phyloP scores from a whole-genome alignment of 2,797 vertebrate species.

The Microctenopoma stevenorrisi region DNA sequence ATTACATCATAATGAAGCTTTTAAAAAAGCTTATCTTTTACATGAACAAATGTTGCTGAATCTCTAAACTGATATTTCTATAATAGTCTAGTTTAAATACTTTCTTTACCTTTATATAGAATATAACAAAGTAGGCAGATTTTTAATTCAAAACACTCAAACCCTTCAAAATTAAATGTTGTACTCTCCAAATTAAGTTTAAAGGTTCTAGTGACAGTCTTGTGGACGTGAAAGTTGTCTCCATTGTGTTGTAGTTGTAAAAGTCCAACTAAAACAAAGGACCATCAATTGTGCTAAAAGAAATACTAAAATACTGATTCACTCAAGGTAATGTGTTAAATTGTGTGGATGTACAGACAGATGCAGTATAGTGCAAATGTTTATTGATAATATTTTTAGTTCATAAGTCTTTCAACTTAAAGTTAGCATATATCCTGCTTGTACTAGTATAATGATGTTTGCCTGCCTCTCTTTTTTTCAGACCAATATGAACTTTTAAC shows the following conservation, averaged over 20 bases:
- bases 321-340: slow-evolving; percentile 15
- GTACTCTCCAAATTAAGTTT: slow-evolving; percentile 11
- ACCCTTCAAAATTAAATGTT: slow-evolving; percentile 1
- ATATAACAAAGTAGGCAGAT: slow-evolving; percentile 2
- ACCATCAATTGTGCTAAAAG: slow-evolving; percentile 10
- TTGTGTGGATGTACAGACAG: slow-evolving; percentile 9
- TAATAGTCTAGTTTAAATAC: neutral
- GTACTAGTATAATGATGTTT: neutral
- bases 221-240: slow-evolving; percentile 1
- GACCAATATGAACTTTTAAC: slow-evolving; percentile 6
- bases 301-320: slow-evolving; percentile 21
- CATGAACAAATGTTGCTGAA: neutral
- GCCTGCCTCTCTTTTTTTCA: slow-evolving; percentile 7
- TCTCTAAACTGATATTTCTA: neutral
- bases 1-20: slow-evolving; percentile 46
- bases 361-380: neutral
- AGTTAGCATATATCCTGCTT: neutral
- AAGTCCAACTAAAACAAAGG: slow-evolving; percentile 1
- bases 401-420: too few relatives aligned
- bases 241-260: neutral
- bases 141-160: slow-evolving; percentile 41
- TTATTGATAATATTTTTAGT: neutral
- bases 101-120: too few relatives aligned
- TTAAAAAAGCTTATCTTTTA: slow-evolving; percentile 27
- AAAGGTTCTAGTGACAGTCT: slow-evolving; percentile 10